Evolutionary conservation across 2,113 vertebrate species (phyloP).

Genomic region (Dasypus novemcinctus): DNA sequence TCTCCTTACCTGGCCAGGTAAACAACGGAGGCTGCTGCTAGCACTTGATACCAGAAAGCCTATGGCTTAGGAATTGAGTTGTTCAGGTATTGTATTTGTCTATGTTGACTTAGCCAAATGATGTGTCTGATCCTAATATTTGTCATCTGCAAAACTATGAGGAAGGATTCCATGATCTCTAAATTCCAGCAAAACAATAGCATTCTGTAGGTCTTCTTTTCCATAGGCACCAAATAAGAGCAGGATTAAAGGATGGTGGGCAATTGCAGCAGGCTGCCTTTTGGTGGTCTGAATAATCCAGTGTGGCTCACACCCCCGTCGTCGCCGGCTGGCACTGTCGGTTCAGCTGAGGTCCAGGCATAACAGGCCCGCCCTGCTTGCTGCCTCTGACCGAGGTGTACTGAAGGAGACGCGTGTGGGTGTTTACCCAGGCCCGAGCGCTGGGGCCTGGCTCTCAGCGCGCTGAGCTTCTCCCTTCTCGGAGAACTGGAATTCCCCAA

Average conservation of each 20-base stretch:
- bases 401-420: conserved; percentile 2
- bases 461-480: conserved; percentile 54
- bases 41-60: too few species aligned
- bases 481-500: conserved; percentile 65
- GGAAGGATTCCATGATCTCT: neutral
- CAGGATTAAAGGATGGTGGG: fast-evolving
- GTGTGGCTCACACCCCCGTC: conserved; percentile 31
- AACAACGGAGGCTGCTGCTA: neutral
- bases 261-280: neutral
- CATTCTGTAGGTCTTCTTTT: neutral
- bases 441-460: neutral
- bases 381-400: conserved; percentile 46
- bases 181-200: fast-evolving
- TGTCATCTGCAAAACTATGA: neutral
- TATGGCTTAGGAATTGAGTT: neutral
- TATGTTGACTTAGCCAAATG: neutral
- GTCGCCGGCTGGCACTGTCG: conserved; percentile 41
- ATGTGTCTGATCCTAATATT: neutral
- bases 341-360: conserved; percentile 68
- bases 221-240: neutral
- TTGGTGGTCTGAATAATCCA: conserved; percentile 58
- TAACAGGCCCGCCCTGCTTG: conserved; percentile 46
- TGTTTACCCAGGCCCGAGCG: conserved; percentile 59
- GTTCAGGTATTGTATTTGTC: neutral
- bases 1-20: neutral